These are phyloP conservation scores for Hirudinaria manillensis DNA, from an alignment of 2,888 invertebrate species.

Conservation along the genomic window DNA sequence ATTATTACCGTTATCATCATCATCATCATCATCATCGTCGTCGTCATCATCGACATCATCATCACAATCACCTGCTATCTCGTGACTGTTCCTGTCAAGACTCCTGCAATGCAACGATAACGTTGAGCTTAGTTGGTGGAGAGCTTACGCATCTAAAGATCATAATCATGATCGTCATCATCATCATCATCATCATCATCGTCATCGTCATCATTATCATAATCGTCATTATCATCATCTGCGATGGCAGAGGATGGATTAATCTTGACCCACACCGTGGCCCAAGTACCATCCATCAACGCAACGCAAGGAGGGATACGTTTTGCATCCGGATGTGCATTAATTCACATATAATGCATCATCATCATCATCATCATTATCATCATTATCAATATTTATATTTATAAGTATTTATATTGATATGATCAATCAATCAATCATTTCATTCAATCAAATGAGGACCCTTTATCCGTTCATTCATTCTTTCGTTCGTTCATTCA, in stretches of 20 bases:
- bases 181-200: conserved; percentile 21
- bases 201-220: conserved; percentile 16
- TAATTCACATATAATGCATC: too few species aligned
- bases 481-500: too few species aligned
- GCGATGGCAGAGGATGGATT: background rate
- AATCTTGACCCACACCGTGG: background rate
- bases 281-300: background rate
- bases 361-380: too few species aligned
- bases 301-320: too few species aligned
- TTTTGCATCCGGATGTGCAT: too few species aligned
- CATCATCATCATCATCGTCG: conserved; percentile 27
- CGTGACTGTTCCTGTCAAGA: background rate
- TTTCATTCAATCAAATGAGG: too few species aligned
- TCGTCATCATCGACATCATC: conserved; percentile 20
- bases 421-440: too few species aligned
- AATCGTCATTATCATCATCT: conserved; percentile 24
- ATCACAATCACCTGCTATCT: background rate
- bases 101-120: background rate
- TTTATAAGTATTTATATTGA: too few species aligned
- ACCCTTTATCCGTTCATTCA: too few species aligned
- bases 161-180: conserved; percentile 11
- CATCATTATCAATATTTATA: too few species aligned
- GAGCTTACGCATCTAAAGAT: background rate
- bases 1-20: conserved; percentile 50
- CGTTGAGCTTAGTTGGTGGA: too few species aligned